Conservation (phyloP, 2,797 vertebrate species). For the Cyprinodon diabolis region DNA sequence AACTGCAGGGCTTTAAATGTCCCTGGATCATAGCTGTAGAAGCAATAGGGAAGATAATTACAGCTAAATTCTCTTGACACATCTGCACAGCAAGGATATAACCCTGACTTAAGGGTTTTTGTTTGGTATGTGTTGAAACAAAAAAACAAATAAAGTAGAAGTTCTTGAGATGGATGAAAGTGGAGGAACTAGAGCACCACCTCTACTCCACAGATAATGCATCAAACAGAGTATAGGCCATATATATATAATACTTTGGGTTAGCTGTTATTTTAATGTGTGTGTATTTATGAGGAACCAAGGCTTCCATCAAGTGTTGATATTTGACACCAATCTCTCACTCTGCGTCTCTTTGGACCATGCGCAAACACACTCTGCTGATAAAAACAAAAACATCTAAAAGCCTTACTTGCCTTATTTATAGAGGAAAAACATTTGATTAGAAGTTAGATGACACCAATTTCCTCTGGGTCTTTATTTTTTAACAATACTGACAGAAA, state of each 20-base stretch:
- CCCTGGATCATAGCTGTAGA: neutral
- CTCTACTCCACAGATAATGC: slow-evolving; percentile 37
- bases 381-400: slow-evolving; percentile 34
- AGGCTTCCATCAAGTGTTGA: slow-evolving; percentile 51
- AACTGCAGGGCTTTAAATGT: neutral
- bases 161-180: slow-evolving; percentile 35
- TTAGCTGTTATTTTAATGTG: neutral
- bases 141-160: slow-evolving; percentile 11
- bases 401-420: slow-evolving; percentile 44
- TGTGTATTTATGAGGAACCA: slow-evolving; percentile 1
- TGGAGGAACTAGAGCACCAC: slow-evolving; percentile 18
- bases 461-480: slow-evolving; percentile 37
- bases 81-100: neutral
- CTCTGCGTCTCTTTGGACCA: slow-evolving; percentile 53
- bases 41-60: neutral
- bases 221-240: slow-evolving; percentile 22
- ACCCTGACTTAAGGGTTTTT: neutral
- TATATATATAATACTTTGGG: slow-evolving; percentile 12
- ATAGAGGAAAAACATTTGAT: slow-evolving; percentile 42
- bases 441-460: slow-evolving; percentile 32
- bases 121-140: slow-evolving; percentile 16
- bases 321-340: slow-evolving; percentile 74
- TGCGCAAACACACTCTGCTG: slow-evolving; percentile 4
- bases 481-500: slow-evolving; percentile 27
- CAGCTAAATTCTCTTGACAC: neutral